These are phyloP conservation scores for Cremastinae sp. DNA, from an alignment of 2,888 invertebrate species.

Conservation along the genomic window DNA sequence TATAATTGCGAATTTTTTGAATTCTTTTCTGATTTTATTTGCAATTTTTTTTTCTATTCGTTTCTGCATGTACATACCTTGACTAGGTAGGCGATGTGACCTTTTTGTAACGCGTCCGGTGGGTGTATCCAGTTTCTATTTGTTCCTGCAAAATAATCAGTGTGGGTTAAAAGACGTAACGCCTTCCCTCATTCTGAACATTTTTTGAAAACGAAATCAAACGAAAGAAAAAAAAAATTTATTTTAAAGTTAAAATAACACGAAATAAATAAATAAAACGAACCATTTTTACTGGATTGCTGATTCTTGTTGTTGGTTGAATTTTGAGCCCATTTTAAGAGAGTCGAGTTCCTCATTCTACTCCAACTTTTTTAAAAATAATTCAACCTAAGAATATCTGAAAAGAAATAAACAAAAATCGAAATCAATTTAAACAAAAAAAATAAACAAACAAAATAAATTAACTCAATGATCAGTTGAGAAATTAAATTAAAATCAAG, in stretches of 20 bases:
- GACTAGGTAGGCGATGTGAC: slow-evolving; percentile 98
- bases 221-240: background rate
- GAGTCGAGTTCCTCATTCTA: slow-evolving; percentile 82
- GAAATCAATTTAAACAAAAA: background rate
- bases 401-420: background rate
- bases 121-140: slow-evolving; percentile 95
- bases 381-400: slow-evolving; percentile 35
- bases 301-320: slow-evolving; percentile 81
- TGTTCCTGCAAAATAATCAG: slow-evolving; percentile 73
- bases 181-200: background rate
- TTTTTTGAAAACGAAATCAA: background rate
- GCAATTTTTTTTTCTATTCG: no score
- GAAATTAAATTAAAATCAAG: no score
- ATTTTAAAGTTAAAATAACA: slow-evolving; percentile 1
- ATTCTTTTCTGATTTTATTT: no score
- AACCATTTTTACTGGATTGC: slow-evolving; percentile 76
- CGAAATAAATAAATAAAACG: slow-evolving; percentile 23
- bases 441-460: background rate
- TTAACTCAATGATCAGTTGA: no score
- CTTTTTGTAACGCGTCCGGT: slow-evolving; percentile 95
- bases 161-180: slow-evolving; percentile 3
- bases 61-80: slow-evolving; percentile 85
- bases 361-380: slow-evolving; percentile 49
- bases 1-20: no score
- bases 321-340: slow-evolving; percentile 83